Evolutionary conservation across 2,797 vertebrate genomes (phyloP).

Genomic region (Thalassophryne amazonica): DNA sequence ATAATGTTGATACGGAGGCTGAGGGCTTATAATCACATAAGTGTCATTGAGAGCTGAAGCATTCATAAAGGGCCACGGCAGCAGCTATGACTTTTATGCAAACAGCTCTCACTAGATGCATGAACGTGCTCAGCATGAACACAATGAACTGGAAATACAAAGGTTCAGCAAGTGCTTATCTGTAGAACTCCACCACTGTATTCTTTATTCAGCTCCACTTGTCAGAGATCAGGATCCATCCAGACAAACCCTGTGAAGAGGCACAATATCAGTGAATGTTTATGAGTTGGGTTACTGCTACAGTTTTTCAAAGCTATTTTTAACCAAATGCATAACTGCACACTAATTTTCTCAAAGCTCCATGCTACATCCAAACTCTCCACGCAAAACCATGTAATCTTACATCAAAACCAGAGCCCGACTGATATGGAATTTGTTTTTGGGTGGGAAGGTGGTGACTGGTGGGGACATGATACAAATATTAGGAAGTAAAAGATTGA

Average conservation of each 20-base stretch:
- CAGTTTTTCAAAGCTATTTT: too few relatives aligned
- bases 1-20: constrained; percentile 7
- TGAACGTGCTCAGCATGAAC: background rate
- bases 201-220: background rate
- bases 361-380: too few relatives aligned
- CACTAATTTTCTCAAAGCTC: too few relatives aligned
- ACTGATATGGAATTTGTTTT: too few relatives aligned
- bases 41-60: constrained; percentile 2
- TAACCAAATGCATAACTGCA: too few relatives aligned
- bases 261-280: too few relatives aligned
- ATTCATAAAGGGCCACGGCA: constrained; percentile 4
- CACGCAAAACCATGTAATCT: too few relatives aligned
- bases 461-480: too few relatives aligned
- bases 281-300: too few relatives aligned
- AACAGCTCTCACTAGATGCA: constrained; percentile 2
- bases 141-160: constrained; percentile 9
- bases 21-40: constrained; percentile 9
- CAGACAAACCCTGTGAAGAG: constrained; percentile 22
- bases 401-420: too few relatives aligned
- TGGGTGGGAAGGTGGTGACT: too few relatives aligned
- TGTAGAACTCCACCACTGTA: background rate
- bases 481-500: too few relatives aligned
- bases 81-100: constrained; percentile 3
- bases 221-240: background rate
- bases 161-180: background rate